These are phyloP conservation scores for Eupithecia tripunctaria DNA, from an alignment of 2,888 invertebrate genomes.

Conservation along the genomic window DNA sequence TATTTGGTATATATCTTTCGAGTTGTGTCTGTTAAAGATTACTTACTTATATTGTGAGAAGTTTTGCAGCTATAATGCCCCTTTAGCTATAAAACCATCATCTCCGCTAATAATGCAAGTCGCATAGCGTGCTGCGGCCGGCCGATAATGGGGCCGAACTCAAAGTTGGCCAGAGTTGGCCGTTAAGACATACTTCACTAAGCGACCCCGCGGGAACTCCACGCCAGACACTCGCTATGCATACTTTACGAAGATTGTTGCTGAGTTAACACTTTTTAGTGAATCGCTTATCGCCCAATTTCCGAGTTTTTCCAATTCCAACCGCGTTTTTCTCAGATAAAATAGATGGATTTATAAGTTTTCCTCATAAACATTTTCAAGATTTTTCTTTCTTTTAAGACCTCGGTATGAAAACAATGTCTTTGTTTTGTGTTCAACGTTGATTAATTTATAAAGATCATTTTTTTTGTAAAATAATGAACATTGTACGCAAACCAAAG, in stretches of 20 bases:
- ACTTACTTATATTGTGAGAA: background rate
- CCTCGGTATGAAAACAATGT: no score
- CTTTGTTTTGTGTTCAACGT: no score
- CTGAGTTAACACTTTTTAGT: conserved; percentile 42
- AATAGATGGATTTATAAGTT: no score
- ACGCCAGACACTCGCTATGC: conserved; percentile 37
- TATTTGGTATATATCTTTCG: background rate
- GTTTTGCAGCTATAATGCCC: background rate
- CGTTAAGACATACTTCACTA: conserved; percentile 58
- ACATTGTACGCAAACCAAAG: background rate
- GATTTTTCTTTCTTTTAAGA: no score
- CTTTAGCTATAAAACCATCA: background rate
- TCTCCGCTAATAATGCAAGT: conserved; percentile 25
- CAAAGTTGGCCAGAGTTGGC: conserved; percentile 45
- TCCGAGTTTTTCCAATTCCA: no score
- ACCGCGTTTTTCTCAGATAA: background rate
- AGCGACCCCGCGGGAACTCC: conserved; percentile 45
- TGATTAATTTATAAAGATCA: no score
- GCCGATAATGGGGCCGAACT: conserved; percentile 55
- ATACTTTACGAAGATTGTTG: conserved; percentile 44
- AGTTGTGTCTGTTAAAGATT: background rate
- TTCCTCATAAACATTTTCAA: background rate
- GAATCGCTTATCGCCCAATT: conserved; percentile 24
- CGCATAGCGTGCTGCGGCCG: conserved; percentile 26
- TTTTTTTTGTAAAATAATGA: background rate